phyloP scores from a whole-genome alignment of 1,140 invertebrate species.

The Atopsyche davidsoni region DNA sequence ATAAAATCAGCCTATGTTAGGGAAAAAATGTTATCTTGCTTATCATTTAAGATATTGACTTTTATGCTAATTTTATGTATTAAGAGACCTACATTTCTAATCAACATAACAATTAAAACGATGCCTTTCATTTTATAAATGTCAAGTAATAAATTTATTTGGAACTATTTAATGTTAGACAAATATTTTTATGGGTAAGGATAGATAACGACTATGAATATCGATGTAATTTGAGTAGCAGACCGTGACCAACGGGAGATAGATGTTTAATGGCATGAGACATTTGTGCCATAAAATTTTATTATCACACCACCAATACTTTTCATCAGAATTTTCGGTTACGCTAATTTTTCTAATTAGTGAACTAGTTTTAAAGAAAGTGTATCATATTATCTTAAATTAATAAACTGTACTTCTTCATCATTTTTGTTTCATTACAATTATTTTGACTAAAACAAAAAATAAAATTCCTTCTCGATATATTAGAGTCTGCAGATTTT shows the following conservation, averaged over 20 bases:
- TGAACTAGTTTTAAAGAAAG: conserved; percentile 23
- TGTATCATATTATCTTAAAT: conserved; percentile 26
- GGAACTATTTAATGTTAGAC: too few relatives aligned
- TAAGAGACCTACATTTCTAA: too few relatives aligned
- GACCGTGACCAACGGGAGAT: conserved; percentile 8
- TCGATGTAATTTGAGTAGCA: conserved; percentile 25
- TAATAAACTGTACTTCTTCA: conserved; percentile 26
- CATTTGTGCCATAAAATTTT: conserved; percentile 18
- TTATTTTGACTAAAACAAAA: too few relatives aligned
- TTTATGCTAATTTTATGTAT: too few relatives aligned
- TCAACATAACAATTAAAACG: too few relatives aligned
- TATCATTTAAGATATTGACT: too few relatives aligned
- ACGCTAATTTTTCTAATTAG: conserved; percentile 18
- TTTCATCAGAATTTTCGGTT: conserved; percentile 21
- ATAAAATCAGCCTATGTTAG: too few relatives aligned
- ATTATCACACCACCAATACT: conserved; percentile 12
- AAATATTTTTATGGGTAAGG: conserved; percentile 23
- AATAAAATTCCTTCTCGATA: too few relatives aligned
- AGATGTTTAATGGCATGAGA: conserved; percentile 16
- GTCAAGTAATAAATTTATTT: too few relatives aligned
- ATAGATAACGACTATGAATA: conserved; percentile 17
- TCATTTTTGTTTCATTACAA: background rate
- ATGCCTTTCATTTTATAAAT: too few relatives aligned
- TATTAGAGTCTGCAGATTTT: too few relatives aligned
- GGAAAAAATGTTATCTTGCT: too few relatives aligned